Conservation (phyloP, 2,113 vertebrate species). For the Mungos mungo region DNA sequence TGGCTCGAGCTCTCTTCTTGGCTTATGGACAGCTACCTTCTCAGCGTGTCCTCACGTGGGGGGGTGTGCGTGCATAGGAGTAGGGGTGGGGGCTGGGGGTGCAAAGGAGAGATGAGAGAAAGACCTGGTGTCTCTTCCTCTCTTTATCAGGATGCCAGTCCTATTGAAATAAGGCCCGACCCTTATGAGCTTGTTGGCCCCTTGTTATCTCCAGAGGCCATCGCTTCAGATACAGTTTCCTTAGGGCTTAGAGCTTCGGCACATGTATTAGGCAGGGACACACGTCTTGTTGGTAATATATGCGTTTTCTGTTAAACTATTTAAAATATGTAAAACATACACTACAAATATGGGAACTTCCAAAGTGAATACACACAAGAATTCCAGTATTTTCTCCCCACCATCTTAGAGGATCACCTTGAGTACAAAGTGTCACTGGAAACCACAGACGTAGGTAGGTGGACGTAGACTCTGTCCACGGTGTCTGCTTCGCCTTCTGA, state of each 20-base stretch:
- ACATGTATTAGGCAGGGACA: neutral
- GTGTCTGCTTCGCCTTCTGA: neutral
- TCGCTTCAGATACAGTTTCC: neutral
- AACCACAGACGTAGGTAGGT: no score
- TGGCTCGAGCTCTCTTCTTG: neutral
- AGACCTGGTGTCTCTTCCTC: neutral
- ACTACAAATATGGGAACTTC: neutral
- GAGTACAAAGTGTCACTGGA: fast-evolving
- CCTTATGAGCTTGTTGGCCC: neutral
- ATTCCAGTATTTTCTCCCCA: neutral
- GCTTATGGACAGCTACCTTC: neutral
- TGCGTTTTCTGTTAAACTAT: neutral
- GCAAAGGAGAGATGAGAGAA: neutral
- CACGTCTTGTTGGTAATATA: neutral
- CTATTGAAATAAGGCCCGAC: neutral
- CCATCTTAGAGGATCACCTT: neutral
- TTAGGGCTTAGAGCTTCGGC: neutral
- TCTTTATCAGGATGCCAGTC: neutral
- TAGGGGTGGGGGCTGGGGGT: neutral
- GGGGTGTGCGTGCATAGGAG: no score
- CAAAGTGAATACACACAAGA: neutral
- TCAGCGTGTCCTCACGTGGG: neutral
- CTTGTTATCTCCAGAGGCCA: neutral
- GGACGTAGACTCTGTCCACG: no score
- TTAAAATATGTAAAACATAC: neutral